Percentiles rank a stretch among this genome's conserved stretches.
phyloP scores from a whole-genome alignment of 1,140 invertebrate species.

The Eumaeus atala region DNA sequence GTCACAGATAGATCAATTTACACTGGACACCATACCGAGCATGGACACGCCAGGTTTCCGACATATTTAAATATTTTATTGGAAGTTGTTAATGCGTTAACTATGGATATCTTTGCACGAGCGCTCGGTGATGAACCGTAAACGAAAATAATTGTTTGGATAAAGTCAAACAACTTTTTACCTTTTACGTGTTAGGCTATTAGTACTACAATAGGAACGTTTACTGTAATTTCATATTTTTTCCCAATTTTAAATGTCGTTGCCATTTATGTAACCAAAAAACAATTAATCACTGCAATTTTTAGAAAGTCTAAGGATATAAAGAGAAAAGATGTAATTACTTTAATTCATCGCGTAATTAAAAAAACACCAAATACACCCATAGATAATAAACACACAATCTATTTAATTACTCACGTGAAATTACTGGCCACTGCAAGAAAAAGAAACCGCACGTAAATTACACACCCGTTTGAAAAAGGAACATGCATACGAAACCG shows the following conservation, averaged over 20 bases:
- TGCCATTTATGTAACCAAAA: constrained; percentile 4
- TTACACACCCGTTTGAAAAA: constrained; percentile 31
- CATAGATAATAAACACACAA: constrained; percentile 6
- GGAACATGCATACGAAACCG: constrained; percentile 39
- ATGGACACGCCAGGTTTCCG: constrained; percentile 26
- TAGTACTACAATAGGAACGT: constrained; percentile 11
- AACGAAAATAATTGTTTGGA: constrained; percentile 55
- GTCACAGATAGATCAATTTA: constrained; percentile 3
- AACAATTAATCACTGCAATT: constrained; percentile 10
- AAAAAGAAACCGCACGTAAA: constrained; percentile 36
- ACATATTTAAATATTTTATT: constrained; percentile 58
- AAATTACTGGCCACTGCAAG: constrained; percentile 18
- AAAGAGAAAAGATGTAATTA: constrained; percentile 8
- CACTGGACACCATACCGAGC: constrained; percentile 9
- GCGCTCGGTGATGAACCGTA: constrained; percentile 46
- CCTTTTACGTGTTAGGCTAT: constrained; percentile 16
- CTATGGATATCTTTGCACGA: constrained; percentile 50
- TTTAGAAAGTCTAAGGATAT: constrained; percentile 9
- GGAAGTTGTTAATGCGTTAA: constrained; percentile 55
- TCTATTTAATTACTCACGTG: constrained; percentile 11
- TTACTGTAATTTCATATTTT: constrained; percentile 11
- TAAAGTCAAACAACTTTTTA: constrained; percentile 29
- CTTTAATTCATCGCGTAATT: constrained; percentile 13
- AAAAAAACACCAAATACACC: constrained; percentile 13
- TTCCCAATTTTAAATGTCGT: constrained; percentile 9